phyloP scores from a whole-genome alignment of 1,140 invertebrate species.

The Anoplophora glabripennis region DNA sequence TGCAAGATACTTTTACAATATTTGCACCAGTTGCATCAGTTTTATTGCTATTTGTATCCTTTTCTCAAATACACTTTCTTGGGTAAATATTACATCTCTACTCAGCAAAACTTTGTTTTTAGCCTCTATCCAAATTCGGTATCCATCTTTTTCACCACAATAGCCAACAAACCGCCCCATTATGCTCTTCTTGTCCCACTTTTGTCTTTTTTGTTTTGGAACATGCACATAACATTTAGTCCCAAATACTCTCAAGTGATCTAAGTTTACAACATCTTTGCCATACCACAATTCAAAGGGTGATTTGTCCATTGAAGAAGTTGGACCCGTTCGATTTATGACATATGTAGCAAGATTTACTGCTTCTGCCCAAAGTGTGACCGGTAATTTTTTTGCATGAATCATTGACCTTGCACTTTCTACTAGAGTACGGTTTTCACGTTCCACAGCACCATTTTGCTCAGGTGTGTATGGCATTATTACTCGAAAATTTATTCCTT shows the following conservation, averaged over 20 bases:
- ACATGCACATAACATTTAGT: background rate
- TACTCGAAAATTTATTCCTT: background rate
- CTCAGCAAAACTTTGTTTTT: background rate
- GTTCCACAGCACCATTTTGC: background rate
- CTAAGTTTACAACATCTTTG: too few species aligned
- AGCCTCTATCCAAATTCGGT: background rate
- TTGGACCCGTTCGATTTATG: too few species aligned
- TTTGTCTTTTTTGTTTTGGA: background rate
- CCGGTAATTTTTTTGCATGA: too few species aligned
- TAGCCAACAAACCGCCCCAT: background rate
- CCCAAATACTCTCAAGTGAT: background rate
- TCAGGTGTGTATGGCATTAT: background rate
- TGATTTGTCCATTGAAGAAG: too few species aligned
- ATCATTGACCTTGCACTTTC: too few species aligned
- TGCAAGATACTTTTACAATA: too few species aligned
- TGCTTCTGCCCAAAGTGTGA: too few species aligned
- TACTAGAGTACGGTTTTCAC: background rate
- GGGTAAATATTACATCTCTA: background rate
- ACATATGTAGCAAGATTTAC: too few species aligned
- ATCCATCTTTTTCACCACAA: background rate
- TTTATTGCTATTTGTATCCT: background rate
- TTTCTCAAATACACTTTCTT: background rate
- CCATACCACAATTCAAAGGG: too few species aligned
- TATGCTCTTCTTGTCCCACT: background rate
- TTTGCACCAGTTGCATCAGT: too few species aligned